Conservation (phyloP, 2,797 vertebrate genomes). For the Ataeniobius toweri region DNA sequence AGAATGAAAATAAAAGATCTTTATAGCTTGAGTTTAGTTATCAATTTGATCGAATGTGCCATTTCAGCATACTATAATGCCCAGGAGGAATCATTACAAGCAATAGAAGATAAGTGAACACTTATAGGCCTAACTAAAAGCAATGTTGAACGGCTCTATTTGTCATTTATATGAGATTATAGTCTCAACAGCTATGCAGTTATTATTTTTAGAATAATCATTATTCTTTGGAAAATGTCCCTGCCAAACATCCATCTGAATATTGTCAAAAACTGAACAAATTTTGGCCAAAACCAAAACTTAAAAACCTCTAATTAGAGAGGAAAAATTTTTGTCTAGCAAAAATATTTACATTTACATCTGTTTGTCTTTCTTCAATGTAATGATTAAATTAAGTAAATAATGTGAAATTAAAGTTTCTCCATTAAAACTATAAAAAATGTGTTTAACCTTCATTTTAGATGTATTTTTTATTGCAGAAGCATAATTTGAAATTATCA, state of each 20-base stretch:
- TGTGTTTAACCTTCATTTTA: not conserved
- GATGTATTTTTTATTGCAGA: not conserved
- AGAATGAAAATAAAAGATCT: conserved; percentile 32
- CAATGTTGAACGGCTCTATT: conserved; percentile 41
- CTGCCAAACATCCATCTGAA: conserved; percentile 11
- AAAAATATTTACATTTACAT: not conserved
- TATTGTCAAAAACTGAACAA: not conserved
- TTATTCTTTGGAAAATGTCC: conserved; percentile 2
- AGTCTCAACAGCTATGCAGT: conserved; percentile 34
- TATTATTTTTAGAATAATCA: conserved; percentile 34
- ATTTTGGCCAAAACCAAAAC: not conserved
- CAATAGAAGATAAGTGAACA: conserved; percentile 52
- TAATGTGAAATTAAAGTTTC: not conserved
- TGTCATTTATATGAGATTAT: conserved; percentile 45
- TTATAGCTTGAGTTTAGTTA: conserved; percentile 53
- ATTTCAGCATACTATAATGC: conserved; percentile 45
- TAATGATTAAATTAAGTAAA: not conserved
- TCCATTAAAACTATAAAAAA: not conserved
- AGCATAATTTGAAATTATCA: not conserved
- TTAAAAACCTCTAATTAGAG: not conserved
- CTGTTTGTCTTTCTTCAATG: not conserved
- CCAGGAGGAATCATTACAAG: conserved; percentile 50
- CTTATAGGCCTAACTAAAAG: conserved; percentile 43
- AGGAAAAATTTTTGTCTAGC: not conserved
- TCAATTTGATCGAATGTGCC: conserved; percentile 47